Evolutionary conservation across 2,113 vertebrate genomes (phyloP).

Genomic region (Sitta europaea): DNA sequence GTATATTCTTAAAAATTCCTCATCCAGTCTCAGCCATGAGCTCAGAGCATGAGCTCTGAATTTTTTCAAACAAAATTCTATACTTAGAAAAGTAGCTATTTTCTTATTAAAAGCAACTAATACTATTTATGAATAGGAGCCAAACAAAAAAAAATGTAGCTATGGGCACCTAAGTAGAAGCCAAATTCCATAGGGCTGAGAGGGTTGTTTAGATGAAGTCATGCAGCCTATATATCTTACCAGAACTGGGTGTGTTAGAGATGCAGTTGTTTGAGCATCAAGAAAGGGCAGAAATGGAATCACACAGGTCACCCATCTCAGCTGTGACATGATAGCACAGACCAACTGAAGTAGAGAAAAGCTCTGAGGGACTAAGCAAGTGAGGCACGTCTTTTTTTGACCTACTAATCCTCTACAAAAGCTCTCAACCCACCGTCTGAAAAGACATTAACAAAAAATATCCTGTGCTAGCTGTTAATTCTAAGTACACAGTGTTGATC

Average conservation of each 20-base stretch:
- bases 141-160: background rate
- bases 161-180: background rate
- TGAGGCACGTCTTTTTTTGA: background rate
- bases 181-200: background rate
- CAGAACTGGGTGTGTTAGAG: background rate
- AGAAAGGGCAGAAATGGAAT: background rate
- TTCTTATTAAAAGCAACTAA: background rate
- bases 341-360: background rate
- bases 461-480: background rate
- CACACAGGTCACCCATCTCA: background rate
- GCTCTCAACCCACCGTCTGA: background rate
- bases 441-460: background rate
- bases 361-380: background rate
- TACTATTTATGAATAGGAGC: background rate
- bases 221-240: background rate
- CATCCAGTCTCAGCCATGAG: background rate
- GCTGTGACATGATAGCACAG: background rate
- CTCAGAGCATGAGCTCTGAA: background rate
- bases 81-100: background rate
- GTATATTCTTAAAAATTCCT: background rate
- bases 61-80: background rate
- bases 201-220: background rate
- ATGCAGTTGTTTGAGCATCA: background rate
- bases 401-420: background rate
- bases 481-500: background rate